These are phyloP conservation scores for Schlechtendalia chinensis DNA, from an alignment of 1,140 invertebrate genomes.

Conservation along the genomic window DNA sequence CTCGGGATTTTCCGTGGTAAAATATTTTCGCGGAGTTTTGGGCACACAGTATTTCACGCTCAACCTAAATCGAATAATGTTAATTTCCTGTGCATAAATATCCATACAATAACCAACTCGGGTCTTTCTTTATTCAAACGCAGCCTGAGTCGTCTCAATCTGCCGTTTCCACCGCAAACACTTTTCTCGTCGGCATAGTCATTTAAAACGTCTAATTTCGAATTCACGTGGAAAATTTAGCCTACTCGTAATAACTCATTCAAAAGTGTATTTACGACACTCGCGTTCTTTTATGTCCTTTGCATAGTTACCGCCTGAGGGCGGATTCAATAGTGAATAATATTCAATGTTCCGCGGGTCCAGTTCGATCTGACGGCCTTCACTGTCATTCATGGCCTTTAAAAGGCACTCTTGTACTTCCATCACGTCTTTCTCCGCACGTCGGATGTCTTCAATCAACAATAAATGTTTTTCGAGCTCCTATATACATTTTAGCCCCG, in stretches of 20 bases:
- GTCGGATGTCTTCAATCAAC: conserved; percentile 21
- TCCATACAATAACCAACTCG: background rate
- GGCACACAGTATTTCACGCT: background rate
- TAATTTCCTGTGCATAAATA: background rate
- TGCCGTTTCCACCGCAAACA: background rate
- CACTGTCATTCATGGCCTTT: background rate
- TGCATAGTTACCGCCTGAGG: background rate
- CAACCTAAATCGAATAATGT: conserved; percentile 2
- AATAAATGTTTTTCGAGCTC: conserved; percentile 1
- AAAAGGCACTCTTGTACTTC: conserved; percentile 22
- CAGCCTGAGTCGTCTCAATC: conserved; percentile 19
- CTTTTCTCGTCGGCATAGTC: background rate
- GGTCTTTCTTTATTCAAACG: conserved; percentile 10
- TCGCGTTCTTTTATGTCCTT: background rate
- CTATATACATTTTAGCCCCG: background rate
- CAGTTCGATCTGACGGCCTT: background rate
- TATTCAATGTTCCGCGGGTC: background rate
- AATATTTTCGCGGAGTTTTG: too few species aligned
- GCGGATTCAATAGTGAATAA: background rate
- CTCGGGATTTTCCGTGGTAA: background rate
- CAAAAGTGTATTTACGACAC: background rate
- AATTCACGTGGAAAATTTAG: background rate
- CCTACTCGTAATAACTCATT: background rate
- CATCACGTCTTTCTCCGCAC: conserved; percentile 38
- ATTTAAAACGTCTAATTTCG: background rate